Percentiles rank a stretch among this genome's conserved stretches.
Conservation (phyloP, 2,888 invertebrate genomes). For the Chromoteleia sp. region DNA sequence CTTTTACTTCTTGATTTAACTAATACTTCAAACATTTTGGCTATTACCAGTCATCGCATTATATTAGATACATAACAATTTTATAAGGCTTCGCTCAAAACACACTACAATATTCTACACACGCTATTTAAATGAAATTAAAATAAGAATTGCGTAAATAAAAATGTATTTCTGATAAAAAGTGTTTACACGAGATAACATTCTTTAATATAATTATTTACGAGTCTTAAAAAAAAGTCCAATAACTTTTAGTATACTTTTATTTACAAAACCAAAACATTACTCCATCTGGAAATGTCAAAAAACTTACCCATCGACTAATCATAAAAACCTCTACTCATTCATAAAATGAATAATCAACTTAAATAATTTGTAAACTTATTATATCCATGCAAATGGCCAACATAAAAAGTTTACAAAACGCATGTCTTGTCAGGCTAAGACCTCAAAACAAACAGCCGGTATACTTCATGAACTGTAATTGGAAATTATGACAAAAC, state of each 20-base stretch:
- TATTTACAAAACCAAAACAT: neutral
- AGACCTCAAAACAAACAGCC: slow-evolving; percentile 1
- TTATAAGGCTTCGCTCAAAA: slow-evolving; percentile 24
- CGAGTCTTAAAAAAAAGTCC: too few species aligned
- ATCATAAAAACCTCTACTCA: slow-evolving; percentile 4
- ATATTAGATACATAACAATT: slow-evolving; percentile 27
- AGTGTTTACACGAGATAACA: too few species aligned
- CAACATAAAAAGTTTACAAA: slow-evolving; percentile 2
- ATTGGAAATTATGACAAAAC: slow-evolving; percentile 11
- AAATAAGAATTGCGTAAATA: slow-evolving; percentile 8
- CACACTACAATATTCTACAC: slow-evolving; percentile 20
- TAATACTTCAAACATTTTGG: slow-evolving; percentile 42
- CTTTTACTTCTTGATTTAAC: slow-evolving; percentile 36
- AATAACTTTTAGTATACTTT: neutral
- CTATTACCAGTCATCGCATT: slow-evolving; percentile 16
- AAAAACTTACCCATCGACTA: slow-evolving; percentile 5
- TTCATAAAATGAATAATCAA: neutral
- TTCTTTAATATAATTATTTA: too few species aligned
- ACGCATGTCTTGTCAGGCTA: slow-evolving; percentile 7
- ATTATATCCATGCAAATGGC: slow-evolving; percentile 15
- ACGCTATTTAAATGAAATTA: slow-evolving; percentile 5
- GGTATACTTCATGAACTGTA: neutral
- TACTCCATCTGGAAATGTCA: slow-evolving; percentile 9
- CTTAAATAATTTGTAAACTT: neutral
- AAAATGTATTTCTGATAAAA: slow-evolving; percentile 16